Percentiles rank a stretch among this genome's conserved stretches.
These are phyloP conservation scores for Papilio machaon DNA, from an alignment of 1,140 invertebrate species.

Conservation along the genomic window DNA sequence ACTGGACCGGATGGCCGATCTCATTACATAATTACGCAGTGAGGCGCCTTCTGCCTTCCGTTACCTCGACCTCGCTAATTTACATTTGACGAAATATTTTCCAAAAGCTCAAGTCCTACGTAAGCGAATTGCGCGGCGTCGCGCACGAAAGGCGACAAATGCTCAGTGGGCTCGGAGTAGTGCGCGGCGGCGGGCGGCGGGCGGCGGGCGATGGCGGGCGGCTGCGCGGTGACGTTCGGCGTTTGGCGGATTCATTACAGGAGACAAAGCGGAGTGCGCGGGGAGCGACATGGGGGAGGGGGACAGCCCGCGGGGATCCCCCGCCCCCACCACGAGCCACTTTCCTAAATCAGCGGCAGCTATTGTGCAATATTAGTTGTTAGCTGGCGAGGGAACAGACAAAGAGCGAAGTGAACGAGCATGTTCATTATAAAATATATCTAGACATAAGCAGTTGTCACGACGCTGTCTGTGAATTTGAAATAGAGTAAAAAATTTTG, in stretches of 20 bases:
- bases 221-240: constrained; percentile 76
- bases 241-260: constrained; percentile 80
- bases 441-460: background rate
- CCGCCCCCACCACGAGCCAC: constrained; percentile 59
- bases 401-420: constrained; percentile 35
- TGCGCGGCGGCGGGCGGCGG: constrained; percentile 58
- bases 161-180: constrained; percentile 50
- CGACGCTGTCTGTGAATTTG: background rate
- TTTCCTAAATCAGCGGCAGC: constrained; percentile 77
- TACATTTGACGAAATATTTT: constrained; percentile 73
- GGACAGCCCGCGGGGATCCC: constrained; percentile 48
- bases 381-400: constrained; percentile 25
- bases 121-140: constrained; percentile 59
- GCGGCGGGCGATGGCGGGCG: constrained; percentile 59
- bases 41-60: constrained; percentile 56
- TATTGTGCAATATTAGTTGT: constrained; percentile 71
- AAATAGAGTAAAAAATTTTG: background rate
- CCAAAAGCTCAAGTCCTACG: constrained; percentile 70
- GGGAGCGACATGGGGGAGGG: constrained; percentile 40
- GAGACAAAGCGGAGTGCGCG: constrained; percentile 68
- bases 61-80: constrained; percentile 68
- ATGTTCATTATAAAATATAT: constrained; percentile 14
- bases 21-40: constrained; percentile 58
- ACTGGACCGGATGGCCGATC: background rate
- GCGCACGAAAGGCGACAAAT: constrained; percentile 41